Evolutionary conservation across 2,888 invertebrate species (phyloP), one percentile per base, ranked within the genome.

Genomic region (Cheilosia scutellata): DNA sequence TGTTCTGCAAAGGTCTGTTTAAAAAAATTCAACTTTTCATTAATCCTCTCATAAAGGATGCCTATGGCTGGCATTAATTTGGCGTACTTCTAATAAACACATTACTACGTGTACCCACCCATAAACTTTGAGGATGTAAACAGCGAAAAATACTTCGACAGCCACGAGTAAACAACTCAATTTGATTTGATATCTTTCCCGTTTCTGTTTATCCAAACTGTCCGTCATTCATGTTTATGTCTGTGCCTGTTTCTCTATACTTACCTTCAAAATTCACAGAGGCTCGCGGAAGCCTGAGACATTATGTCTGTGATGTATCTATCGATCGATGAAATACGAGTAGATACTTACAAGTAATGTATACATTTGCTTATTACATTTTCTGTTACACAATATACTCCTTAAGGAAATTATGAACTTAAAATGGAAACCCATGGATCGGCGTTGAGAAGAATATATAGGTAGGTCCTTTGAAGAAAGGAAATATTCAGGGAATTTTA

Each of bases 101-200:
- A 16, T 3, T 5, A 20, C 2, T 5, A 11, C 6, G n/a, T 20
- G 6, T 16, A 2, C 0, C 51, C 51, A 27, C 25, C 25, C 51
- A 9, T 5, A 5, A 5, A 13, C 0, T 5, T 44, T 13, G 27
- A 33, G 33, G 25, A 55, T 37, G 31, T 40, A 58, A 72, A 57
- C 33, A 40, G 63, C 20, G 29, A 29, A 40, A 71, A 71, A 63
- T 57, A 42, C 63, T 44, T 71, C 25, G 33, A 71, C 57, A 63
- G 71, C 42, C 65, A 29, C 49, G 57, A 58, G 63, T 49, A 78
- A 71, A 78, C 71, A 71, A 70, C 71, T 78, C 71, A 71, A 78
- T 71, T 78, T 57, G 57, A 71, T 65, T 70, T 78, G 58, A 68
- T 76, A 68, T 78, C 78, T 71, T 63, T 40, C 47, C 57, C 49